phyloP scores from a whole-genome alignment of 2,113 vertebrate genomes.

The Phyllostomus hastatus region DNA sequence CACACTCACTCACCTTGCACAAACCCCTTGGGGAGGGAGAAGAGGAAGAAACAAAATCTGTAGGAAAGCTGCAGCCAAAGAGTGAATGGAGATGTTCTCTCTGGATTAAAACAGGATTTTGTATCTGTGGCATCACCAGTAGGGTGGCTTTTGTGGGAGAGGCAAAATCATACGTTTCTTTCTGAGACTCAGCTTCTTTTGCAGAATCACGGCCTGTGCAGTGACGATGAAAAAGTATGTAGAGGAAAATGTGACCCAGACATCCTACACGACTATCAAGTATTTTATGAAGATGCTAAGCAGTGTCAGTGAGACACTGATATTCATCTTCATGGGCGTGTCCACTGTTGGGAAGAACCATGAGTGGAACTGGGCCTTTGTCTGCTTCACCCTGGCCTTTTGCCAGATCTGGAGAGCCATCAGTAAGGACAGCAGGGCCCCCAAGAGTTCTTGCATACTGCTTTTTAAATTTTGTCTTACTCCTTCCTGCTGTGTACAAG shows the following conservation, averaged over 20 bases:
- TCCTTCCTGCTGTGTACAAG: neutral
- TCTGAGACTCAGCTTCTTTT: neutral
- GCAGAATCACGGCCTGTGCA: slow-evolving; percentile 93
- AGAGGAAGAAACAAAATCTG: neutral
- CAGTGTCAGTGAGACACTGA: slow-evolving; percentile 94
- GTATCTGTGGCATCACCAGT: neutral
- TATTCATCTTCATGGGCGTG: slow-evolving; percentile 97
- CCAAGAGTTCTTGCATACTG: neutral
- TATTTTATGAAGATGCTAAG: slow-evolving; percentile 97
- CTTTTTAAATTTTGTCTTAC: neutral
- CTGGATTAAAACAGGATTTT: neutral
- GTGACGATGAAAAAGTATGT: slow-evolving; percentile 98
- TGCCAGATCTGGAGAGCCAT: slow-evolving; percentile 91
- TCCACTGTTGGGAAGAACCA: slow-evolving; percentile 94
- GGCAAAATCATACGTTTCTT: neutral
- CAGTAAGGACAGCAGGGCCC: slow-evolving; percentile 82
- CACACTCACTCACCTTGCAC: neutral
- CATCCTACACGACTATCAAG: slow-evolving; percentile 94
- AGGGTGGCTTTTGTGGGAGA: neutral
- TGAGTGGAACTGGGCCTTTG: slow-evolving; percentile 96
- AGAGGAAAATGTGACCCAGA: slow-evolving; percentile 95
- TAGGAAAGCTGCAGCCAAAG: neutral
- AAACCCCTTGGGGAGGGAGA: neutral
- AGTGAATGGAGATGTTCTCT: neutral
- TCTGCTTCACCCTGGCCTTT: slow-evolving; percentile 91